These are phyloP conservation scores for Lepidurus couesii DNA, from an alignment of 1,140 invertebrate genomes.

Conservation along the genomic window DNA sequence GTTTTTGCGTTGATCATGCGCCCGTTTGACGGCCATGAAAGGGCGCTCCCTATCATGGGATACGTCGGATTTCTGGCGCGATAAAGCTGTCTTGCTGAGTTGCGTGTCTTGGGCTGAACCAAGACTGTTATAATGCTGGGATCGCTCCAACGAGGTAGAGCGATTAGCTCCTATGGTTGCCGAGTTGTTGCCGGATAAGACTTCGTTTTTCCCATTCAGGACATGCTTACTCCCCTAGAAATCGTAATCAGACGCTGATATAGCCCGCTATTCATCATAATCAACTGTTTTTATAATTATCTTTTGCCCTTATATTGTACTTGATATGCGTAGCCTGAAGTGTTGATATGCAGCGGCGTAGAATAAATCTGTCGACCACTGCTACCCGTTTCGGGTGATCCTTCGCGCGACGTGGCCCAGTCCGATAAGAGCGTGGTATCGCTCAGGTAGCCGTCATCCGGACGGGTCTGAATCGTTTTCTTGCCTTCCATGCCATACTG, in stretches of 20 bases:
- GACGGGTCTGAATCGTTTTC: constrained; percentile 11
- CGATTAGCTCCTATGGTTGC: constrained; percentile 50
- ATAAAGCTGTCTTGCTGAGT: constrained; percentile 43
- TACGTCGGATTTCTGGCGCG: constrained; percentile 47
- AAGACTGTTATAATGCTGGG: constrained; percentile 30
- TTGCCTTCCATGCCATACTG: constrained; percentile 42
- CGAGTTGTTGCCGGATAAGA: constrained; percentile 50
- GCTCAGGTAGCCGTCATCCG: constrained; percentile 62
- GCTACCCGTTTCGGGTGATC: constrained; percentile 41
- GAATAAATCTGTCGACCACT: constrained; percentile 53
- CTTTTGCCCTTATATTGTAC: neutral
- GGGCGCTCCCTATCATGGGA: constrained; percentile 54
- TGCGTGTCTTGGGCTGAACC: constrained; percentile 35
- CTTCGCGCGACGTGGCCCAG: constrained; percentile 44
- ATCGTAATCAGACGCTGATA: neutral
- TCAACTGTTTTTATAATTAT: neutral
- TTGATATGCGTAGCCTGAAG: constrained; percentile 36
- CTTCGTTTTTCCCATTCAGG: constrained; percentile 30
- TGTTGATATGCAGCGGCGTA: constrained; percentile 60
- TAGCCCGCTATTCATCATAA: neutral
- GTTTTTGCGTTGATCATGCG: constrained; percentile 50
- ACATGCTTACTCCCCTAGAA: neutral
- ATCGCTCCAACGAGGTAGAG: constrained; percentile 43
- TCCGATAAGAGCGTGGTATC: constrained; percentile 61
- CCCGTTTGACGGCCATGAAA: constrained; percentile 57